Percentiles rank a stretch among this genome's conserved stretches.
Conservation (phyloP, 2,113 vertebrate genomes). For the Rhombomys opimus region DNA sequence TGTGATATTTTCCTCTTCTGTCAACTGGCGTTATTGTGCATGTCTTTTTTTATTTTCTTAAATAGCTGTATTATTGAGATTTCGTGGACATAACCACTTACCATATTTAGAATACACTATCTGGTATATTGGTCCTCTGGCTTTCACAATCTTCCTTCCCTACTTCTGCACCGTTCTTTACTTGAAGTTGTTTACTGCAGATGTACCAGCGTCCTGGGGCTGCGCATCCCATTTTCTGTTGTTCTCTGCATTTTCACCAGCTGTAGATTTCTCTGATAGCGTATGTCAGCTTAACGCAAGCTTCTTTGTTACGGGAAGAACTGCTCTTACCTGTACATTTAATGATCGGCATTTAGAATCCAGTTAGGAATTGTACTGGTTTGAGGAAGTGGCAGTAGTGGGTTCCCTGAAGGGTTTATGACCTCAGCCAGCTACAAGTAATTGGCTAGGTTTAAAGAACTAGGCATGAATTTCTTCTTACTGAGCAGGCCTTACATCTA, state of each 20-base stretch:
- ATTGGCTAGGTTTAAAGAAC: background rate
- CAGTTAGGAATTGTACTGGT: background rate
- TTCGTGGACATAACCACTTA: background rate
- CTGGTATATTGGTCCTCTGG: background rate
- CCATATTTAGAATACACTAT: background rate
- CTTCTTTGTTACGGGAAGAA: background rate
- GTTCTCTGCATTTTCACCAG: background rate
- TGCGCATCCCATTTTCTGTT: accelerated
- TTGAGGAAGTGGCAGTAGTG: background rate
- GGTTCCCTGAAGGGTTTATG: background rate
- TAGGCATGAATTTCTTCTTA: background rate
- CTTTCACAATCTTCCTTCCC: background rate
- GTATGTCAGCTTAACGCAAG: background rate
- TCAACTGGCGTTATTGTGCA: background rate
- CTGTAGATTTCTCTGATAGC: background rate
- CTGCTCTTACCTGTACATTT: background rate
- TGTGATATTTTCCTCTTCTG: background rate
- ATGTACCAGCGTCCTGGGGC: background rate
- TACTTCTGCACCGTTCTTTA: background rate
- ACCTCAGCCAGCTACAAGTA: background rate
- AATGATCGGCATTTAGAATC: background rate
- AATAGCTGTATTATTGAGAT: background rate
- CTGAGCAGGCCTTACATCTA: background rate
- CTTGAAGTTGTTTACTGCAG: background rate
- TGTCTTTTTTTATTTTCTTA: background rate